A percentile compares a stretch with the other conserved stretches of the same genome.
Conservation (phyloP, 1,140 invertebrate species). For the Aphidius ervi region DNA sequence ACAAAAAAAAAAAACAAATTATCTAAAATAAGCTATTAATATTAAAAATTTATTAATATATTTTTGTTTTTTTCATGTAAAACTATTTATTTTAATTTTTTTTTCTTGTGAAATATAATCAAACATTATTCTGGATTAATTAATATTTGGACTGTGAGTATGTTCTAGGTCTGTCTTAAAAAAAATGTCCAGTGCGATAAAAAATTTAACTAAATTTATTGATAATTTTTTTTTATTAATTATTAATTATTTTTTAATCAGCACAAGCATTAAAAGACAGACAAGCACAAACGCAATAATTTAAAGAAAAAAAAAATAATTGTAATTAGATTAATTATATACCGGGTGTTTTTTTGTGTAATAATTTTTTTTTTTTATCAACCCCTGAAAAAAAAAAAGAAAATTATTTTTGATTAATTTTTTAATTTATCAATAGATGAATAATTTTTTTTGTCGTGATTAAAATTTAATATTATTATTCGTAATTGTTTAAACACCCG, state of each 20-base stretch:
- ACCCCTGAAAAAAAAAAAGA: too few relatives aligned
- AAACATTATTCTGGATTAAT: constrained; percentile 52
- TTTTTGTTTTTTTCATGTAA: constrained; percentile 36
- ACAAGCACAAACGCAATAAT: constrained; percentile 53
- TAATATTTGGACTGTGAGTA: constrained; percentile 42
- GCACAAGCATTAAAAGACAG: constrained; percentile 45
- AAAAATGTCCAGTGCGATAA: constrained; percentile 25
- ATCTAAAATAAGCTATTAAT: background rate
- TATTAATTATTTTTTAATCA: constrained; percentile 9
- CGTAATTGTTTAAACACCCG: constrained; percentile 47
- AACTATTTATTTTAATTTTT: constrained; percentile 20
- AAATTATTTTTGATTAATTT: background rate
- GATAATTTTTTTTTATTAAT: background rate
- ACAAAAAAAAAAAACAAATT: too few relatives aligned
- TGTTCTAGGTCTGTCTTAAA: constrained; percentile 54
- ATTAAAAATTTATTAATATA: constrained; percentile 8
- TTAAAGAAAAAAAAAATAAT: too few relatives aligned
- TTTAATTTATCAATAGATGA: constrained; percentile 28
- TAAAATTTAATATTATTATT: constrained; percentile 6
- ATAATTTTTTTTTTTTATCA: constrained; percentile 15
- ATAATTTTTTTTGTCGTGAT: constrained; percentile 15
- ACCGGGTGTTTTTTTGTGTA: constrained; percentile 47
- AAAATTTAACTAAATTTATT: background rate
- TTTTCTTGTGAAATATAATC: constrained; percentile 27
- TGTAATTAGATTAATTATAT: constrained; percentile 42